Percentiles rank a stretch among this genome's conserved stretches.
Evolutionary conservation across 1,140 invertebrate species (phyloP).

Genomic region (Drosophila kikkawai): DNA sequence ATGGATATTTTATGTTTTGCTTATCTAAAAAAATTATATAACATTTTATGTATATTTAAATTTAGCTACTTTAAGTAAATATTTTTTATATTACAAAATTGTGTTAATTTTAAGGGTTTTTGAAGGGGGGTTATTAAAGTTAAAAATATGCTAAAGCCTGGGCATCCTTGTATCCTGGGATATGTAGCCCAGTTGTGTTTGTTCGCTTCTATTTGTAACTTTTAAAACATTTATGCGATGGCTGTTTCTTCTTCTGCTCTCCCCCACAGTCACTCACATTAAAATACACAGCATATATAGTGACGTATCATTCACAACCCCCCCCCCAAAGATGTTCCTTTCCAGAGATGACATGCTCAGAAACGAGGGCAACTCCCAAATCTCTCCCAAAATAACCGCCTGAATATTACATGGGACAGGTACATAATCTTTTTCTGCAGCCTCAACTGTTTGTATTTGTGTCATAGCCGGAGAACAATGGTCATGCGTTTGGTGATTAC

Average conservation of each 20-base stretch:
- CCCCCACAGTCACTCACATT: neutral
- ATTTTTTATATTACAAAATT: neutral
- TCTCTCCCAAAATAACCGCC: neutral
- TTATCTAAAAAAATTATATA: no score
- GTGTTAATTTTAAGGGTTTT: neutral
- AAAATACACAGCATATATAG: neutral
- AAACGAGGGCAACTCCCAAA: constrained; percentile 1
- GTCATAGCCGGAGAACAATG: constrained; percentile 18
- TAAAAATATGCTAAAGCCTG: no score
- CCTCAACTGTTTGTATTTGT: constrained; percentile 8
- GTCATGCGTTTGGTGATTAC: neutral
- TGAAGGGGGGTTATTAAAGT: no score
- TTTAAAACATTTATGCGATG: constrained; percentile 2
- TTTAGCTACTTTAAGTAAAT: no score
- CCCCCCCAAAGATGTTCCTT: neutral
- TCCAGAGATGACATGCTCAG: constrained; percentile 12
- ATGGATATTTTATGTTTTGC: no score
- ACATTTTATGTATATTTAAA: no score
- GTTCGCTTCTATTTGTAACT: neutral
- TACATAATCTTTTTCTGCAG: neutral
- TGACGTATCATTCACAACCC: neutral
- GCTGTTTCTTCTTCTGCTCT: neutral
- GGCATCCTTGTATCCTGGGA: neutral
- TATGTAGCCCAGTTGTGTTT: constrained; percentile 4
- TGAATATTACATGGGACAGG: constrained; percentile 20